Conservation (phyloP, 1,140 invertebrate genomes). For the Chymomyza costata region DNA sequence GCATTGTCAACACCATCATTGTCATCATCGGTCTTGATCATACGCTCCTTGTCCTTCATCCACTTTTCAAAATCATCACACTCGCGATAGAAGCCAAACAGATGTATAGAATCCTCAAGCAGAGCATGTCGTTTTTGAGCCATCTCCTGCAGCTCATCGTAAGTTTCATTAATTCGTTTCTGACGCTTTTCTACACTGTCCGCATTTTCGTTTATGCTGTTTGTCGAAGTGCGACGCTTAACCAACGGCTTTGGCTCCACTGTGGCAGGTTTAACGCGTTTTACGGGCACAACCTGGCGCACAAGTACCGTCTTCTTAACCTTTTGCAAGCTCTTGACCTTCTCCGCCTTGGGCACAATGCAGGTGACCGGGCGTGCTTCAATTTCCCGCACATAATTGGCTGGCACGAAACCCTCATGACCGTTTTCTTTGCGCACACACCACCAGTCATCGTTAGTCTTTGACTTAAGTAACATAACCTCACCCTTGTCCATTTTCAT, state of each 20-base stretch:
- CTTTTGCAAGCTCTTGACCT: slow-evolving; percentile 86
- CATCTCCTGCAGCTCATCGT: slow-evolving; percentile 87
- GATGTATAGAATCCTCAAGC: slow-evolving; percentile 92
- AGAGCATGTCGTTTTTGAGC: slow-evolving; percentile 86
- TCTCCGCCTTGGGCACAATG: slow-evolving; percentile 88
- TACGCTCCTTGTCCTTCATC: slow-evolving; percentile 96
- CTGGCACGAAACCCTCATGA: slow-evolving; percentile 96
- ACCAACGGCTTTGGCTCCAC: slow-evolving; percentile 75
- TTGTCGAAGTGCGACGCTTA: slow-evolving; percentile 74
- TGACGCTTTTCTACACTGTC: slow-evolving; percentile 90
- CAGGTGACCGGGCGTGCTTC: slow-evolving; percentile 89
- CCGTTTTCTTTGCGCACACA: slow-evolving; percentile 93
- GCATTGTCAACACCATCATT: slow-evolving; percentile 92
- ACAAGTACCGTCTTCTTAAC: slow-evolving; percentile 94
- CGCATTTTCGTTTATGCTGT: slow-evolving; percentile 75
- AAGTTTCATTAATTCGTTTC: slow-evolving; percentile 87
- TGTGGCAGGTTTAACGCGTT: slow-evolving; percentile 78
- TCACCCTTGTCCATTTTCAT: slow-evolving; percentile 95
- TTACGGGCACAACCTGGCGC: slow-evolving; percentile 87
- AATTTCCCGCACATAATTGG: slow-evolving; percentile 96
- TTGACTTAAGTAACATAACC: slow-evolving; percentile 92
- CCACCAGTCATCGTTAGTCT: slow-evolving; percentile 99
- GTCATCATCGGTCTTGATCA: slow-evolving; percentile 87
- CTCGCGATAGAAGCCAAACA: slow-evolving; percentile 97
- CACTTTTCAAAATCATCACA: slow-evolving; percentile 98